These are phyloP conservation scores for Dendrocincla tyrannina DNA, from an alignment of 2,797 vertebrate genomes.

Conservation along the genomic window DNA sequence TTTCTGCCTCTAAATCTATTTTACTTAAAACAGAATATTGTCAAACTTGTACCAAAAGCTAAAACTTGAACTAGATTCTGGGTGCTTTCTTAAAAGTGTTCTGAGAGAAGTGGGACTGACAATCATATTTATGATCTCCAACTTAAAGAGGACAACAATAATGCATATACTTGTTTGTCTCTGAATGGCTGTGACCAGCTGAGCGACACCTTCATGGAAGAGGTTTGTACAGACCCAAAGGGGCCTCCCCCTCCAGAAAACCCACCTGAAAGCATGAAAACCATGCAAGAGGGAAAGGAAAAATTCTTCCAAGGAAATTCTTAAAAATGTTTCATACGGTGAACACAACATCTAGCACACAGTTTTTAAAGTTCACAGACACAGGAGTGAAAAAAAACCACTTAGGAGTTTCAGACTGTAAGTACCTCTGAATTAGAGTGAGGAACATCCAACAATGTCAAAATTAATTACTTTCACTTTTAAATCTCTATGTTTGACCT, in stretches of 20 bases:
- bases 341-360: too few relatives aligned
- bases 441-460: too few relatives aligned
- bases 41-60: neutral
- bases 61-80: neutral
- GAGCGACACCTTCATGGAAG: constrained; percentile 3
- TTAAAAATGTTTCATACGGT: too few relatives aligned
- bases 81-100: neutral
- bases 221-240: neutral
- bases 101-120: constrained; percentile 23
- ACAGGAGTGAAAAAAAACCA: too few relatives aligned
- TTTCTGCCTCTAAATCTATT: neutral
- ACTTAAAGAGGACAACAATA: constrained; percentile 14
- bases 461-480: neutral
- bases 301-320: neutral
- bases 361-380: too few relatives aligned
- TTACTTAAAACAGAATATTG: neutral
- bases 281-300: neutral
- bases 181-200: neutral
- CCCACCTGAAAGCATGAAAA: neutral
- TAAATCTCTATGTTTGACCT: neutral
- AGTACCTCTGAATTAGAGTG: too few relatives aligned
- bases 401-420: too few relatives aligned
- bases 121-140: neutral
- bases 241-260: neutral
- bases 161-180: neutral